Evolutionary conservation across 2,797 vertebrate species (phyloP), one percentile per base, ranked within the genome.

Genomic region (Alauda arvensis): DNA sequence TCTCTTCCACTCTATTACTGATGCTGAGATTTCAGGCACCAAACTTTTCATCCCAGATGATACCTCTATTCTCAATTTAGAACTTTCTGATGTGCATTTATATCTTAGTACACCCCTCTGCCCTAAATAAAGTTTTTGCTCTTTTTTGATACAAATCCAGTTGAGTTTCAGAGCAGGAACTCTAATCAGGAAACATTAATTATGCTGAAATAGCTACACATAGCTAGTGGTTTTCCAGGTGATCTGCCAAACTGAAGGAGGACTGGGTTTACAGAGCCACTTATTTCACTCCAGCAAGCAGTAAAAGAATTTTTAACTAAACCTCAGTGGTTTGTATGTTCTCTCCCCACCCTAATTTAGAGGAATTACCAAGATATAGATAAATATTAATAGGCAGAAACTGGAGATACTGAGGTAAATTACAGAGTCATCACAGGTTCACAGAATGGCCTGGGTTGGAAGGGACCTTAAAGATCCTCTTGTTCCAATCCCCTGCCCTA

Each of bases 81-180:
- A 72, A 15, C 11, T 77, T 77, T 81, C 4, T 53, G 6, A 63
- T 9, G 1, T 5, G 28, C 9, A 24, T 26, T 39, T 2, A 67
- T 37, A 0, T 0, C 26, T 60, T 24, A 71, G 15, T 25, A 71
- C 7, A 62, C 3, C 5, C 3, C 26, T 55, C 33, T 56, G 11
- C 8, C 10, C n/a, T 43, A 63, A 65, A 72, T 24, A 49, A 85
- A 52, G 7, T 6, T 77, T 52, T 48, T 46, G 26, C 21, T 46
- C 23, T 43, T 77, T 56, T n/a, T 40, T 43, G 6, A 24, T 81
- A 55, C 21, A 91, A 83, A 66, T 28, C 18, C 45, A 72, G 9
- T 18, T 46, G 21, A 76, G 31, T 42, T 87, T 67, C 57, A 52
- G 34, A 83, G 42, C 42, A 72, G 49, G 25, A 83, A 40, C 11